A percentile compares a stretch with the other conserved stretches of the same genome.
phyloP scores from a whole-genome alignment of 2,113 vertebrate genomes.

The Solenodon paradoxus region DNA sequence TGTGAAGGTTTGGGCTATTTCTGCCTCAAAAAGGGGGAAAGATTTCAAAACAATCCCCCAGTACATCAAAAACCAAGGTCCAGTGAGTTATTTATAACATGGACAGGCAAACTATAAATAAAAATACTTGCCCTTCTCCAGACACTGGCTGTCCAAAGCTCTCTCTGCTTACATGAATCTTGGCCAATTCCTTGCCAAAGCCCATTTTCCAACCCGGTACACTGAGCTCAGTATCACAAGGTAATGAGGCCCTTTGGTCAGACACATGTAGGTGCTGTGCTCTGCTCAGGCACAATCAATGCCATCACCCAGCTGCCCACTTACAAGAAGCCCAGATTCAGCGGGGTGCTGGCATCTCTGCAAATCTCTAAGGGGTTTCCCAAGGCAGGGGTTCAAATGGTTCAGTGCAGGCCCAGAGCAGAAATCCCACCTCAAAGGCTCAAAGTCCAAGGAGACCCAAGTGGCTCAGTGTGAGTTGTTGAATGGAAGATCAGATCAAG shows the following conservation, averaged over 20 bases:
- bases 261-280: background rate
- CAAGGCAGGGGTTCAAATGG: background rate
- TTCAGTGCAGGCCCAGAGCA: background rate
- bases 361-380: background rate
- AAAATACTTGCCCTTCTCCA: background rate
- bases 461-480: background rate
- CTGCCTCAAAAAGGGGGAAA: background rate
- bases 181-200: background rate
- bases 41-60: background rate
- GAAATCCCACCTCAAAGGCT: too few relatives aligned
- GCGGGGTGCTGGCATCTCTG: background rate
- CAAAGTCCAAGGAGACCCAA: too few relatives aligned
- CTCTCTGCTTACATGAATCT: background rate
- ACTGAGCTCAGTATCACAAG: background rate
- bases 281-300: background rate
- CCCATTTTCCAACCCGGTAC: background rate
- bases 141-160: background rate
- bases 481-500: background rate
- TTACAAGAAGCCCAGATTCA: background rate
- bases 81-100: conserved; percentile 1
- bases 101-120: conserved; percentile 11
- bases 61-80: background rate
- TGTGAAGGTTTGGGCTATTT: background rate
- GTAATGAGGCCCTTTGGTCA: background rate
- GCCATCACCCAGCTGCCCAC: background rate